Percentiles rank a stretch among this genome's conserved stretches.
Evolutionary conservation across 64 coral and sea anemone genomes (phyloP).

Genomic region (Catalaphyllia jardinei): DNA sequence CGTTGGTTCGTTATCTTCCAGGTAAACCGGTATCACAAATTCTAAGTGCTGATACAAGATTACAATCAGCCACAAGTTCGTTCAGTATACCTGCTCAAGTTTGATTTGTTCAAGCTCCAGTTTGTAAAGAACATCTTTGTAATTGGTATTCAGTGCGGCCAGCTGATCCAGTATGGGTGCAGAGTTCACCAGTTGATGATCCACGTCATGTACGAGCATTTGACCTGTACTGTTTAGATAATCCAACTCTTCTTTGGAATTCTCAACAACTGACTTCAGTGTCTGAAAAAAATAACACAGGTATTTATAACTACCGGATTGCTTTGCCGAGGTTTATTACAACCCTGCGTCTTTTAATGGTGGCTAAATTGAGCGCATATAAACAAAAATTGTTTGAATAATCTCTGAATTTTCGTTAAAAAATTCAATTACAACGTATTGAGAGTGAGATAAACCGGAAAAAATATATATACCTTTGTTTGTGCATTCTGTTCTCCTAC

Average conservation of each 20-base stretch:
- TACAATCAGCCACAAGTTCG: not conserved
- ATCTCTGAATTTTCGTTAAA: no score
- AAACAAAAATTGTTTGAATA: no score
- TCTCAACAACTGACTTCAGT: constrained; percentile 62
- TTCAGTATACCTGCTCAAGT: constrained; percentile 29
- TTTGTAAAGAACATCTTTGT: constrained; percentile 18
- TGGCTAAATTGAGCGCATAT: no score
- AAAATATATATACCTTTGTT: no score
- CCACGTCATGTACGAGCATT: constrained; percentile 57
- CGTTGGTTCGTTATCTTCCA: no score
- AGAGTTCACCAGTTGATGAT: constrained; percentile 74
- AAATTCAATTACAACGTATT: no score
- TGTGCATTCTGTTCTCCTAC: no score
- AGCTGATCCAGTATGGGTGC: constrained; percentile 74
- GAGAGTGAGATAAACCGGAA: no score
- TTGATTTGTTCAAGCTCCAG: constrained; percentile 43
- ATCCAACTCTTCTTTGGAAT: constrained; percentile 77
- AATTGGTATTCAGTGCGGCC: constrained; percentile 48
- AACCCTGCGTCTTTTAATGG: no score
- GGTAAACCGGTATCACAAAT: no score
- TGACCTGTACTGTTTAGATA: constrained; percentile 53
- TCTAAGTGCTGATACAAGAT: no score
- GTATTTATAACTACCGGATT: not conserved
- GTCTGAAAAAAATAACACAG: constrained; percentile 22
- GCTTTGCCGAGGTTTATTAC: not conserved